These are phyloP conservation scores for Cephus sareptanus DNA, from an alignment of 2,888 invertebrate species.

Conservation along the genomic window DNA sequence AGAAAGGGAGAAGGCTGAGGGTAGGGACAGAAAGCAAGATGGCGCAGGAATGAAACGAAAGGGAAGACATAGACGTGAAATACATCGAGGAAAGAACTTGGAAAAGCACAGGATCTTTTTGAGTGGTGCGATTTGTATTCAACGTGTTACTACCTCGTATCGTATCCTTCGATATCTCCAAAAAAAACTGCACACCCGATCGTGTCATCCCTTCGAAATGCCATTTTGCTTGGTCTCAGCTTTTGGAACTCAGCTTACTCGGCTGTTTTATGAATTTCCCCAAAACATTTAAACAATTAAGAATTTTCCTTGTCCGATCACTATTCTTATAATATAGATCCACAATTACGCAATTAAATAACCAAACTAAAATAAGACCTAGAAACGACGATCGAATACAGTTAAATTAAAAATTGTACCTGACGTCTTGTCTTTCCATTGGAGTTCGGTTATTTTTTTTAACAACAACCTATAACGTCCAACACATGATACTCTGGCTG, in stretches of 20 bases:
- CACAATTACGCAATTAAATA: neutral
- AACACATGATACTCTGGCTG: neutral
- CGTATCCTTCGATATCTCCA: conserved; percentile 35
- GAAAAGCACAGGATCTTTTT: conserved; percentile 26
- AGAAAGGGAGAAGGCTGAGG: neutral
- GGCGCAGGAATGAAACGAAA: neutral
- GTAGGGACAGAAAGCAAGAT: neutral
- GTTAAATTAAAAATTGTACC: neutral
- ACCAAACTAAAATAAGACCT: neutral
- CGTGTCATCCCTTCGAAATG: conserved; percentile 16
- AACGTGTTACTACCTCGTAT: conserved; percentile 33
- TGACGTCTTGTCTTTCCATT: neutral
- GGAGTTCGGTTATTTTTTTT: neutral
- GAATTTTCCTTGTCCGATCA: neutral
- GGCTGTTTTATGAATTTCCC: neutral
- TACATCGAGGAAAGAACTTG: neutral
- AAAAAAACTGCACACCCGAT: conserved; percentile 35
- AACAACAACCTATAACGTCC: neutral
- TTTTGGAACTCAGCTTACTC: conserved; percentile 15
- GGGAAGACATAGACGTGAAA: neutral
- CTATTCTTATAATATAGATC: neutral
- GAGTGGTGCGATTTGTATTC: conserved; percentile 41
- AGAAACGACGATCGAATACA: neutral
- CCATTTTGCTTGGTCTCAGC: conserved; percentile 17
- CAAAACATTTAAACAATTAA: neutral